Evolutionary conservation across 2,113 vertebrate genomes (phyloP).

Genomic region (Marcusenius ussheri): DNA sequence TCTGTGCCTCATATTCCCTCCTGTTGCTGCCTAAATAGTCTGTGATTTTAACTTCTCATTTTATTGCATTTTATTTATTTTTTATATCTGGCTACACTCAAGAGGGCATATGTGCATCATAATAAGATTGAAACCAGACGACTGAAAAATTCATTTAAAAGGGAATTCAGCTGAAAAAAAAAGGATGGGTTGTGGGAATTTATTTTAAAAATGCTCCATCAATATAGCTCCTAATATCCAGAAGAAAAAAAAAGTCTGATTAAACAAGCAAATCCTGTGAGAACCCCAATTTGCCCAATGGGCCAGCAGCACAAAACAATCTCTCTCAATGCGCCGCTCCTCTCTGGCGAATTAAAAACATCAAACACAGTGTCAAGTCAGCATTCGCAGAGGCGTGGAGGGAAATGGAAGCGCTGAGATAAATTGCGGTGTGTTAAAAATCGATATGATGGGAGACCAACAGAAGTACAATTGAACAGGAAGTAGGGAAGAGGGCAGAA

Average conservation of each 20-base stretch:
- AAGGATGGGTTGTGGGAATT: neutral
- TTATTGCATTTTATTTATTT: neutral
- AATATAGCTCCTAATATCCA: neutral
- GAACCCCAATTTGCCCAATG: neutral
- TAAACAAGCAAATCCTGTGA: conserved; percentile 8
- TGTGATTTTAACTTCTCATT: neutral
- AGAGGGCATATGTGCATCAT: neutral
- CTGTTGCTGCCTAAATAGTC: neutral
- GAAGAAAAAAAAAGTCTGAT: neutral
- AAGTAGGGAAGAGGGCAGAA: neutral
- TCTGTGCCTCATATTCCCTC: neutral
- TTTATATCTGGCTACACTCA: neutral
- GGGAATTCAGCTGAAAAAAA: neutral
- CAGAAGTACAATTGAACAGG: neutral
- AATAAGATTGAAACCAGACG: neutral
- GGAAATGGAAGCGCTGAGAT: neutral
- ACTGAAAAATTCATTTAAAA: neutral
- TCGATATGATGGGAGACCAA: neutral
- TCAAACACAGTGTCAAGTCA: conserved; percentile 5
- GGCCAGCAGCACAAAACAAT: neutral
- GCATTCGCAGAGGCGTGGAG: conserved; percentile 5
- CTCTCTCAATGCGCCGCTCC: neutral
- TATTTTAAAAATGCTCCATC: neutral
- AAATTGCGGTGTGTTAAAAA: conserved; percentile 4
- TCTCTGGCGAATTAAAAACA: neutral